Conservation (phyloP, 2,113 vertebrate genomes). For the cat (Felis catus) region DNA sequence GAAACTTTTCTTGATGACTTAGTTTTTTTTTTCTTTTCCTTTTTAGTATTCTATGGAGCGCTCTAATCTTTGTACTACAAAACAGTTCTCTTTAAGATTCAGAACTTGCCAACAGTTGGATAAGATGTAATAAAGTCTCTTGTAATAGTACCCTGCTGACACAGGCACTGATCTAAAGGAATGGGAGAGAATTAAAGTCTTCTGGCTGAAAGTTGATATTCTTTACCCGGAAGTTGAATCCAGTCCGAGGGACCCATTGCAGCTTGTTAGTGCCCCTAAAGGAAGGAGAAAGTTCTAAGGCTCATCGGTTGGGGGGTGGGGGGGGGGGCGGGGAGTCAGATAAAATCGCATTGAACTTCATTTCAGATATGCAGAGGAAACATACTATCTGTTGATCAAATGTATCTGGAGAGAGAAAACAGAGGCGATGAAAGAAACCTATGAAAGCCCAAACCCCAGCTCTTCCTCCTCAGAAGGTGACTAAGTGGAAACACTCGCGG, state of each 20-base stretch:
- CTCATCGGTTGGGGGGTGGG: not conserved
- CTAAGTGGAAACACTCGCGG: not conserved
- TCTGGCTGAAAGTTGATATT: conserved; percentile 71
- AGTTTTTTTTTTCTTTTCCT: conserved; percentile 11
- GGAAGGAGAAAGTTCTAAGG: conserved; percentile 48
- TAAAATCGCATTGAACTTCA: conserved; percentile 5
- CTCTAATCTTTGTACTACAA: conserved; percentile 77
- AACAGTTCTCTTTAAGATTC: conserved; percentile 81
- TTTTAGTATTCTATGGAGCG: conserved; percentile 65
- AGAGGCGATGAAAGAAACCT: not conserved
- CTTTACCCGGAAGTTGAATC: conserved; percentile 61
- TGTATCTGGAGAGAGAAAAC: not conserved
- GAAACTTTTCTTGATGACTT: conserved; percentile 63
- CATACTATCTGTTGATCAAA: conserved; percentile 18
- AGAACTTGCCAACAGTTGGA: conserved; percentile 83
- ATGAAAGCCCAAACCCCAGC: not conserved
- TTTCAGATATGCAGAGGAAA: conserved; percentile 20
- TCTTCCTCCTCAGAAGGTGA: not conserved
- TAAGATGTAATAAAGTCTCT: conserved; percentile 83
- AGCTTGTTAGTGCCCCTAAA: conserved; percentile 32
- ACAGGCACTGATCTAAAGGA: conserved; percentile 77
- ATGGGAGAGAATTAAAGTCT: conserved; percentile 76
- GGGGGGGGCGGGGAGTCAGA: not conserved
- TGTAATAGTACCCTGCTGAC: conserved; percentile 80
- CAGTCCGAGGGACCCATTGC: not conserved